Evolutionary conservation across 2,888 invertebrate species (phyloP), one percentile per base, ranked within the genome.

Genomic region (Brachyptera risi): DNA sequence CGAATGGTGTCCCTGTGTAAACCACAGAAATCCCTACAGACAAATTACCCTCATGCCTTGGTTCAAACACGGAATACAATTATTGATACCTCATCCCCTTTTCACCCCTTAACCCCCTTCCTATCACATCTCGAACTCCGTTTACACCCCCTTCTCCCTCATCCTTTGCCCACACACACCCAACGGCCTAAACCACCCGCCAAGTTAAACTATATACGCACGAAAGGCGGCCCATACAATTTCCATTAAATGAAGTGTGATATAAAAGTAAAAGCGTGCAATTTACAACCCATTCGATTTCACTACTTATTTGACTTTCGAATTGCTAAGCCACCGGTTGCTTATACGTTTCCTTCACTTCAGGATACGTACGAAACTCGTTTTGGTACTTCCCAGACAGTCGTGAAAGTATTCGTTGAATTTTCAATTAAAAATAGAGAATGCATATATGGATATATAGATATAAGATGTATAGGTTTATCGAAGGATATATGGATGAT

Each of bases 31-130:
- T 47, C 47, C 47, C 47, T 24, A 24, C 19, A 47, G 47, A 47
- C 47, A 47, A 47, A 47, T 47, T 47, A 47, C 47, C 47, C 47
- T 47, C 47, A 47, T 47, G 47, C 47, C 24, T 23, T 24, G 47
- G 23, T 47, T 24, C 23, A 47, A 47, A 47, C 47, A 47, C 47
- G 23, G 47, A 47, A 47, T 23, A 47, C 47, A 47, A 47, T 47
- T 47, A 47, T 47, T 47, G 47, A 13, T 47, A 23, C 47, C 47
- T 24, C 24, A n/a, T 47, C 21, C 7, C 5, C 31, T 11, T 31
- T 11, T 11, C 31, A 31, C 11, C 31, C 31, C 11, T 31, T 31
- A 5, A 11, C 31, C 31, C 11, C n/a, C n/a, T n/a, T n/a, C n/a
- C n/a, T n/a, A n/a, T n/a, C n/a, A n/a, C n/a, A n/a, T n/a, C n/a